Percentiles rank a stretch among this genome's conserved stretches.
Evolutionary conservation across 2,888 invertebrate species (phyloP).

Genomic region (Pollenia labialis): DNA sequence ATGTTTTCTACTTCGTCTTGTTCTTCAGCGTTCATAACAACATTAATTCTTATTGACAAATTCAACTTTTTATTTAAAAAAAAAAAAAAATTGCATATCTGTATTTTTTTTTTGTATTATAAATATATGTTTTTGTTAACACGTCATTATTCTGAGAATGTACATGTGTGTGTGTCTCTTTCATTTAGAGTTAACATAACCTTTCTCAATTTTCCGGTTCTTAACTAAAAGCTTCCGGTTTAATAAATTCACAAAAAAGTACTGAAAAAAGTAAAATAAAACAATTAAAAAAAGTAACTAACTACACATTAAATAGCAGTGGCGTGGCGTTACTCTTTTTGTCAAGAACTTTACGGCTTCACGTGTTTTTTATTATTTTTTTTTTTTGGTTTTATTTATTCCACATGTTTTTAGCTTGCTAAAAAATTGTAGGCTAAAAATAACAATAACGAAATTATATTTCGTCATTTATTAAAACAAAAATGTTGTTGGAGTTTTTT

Average conservation of each 20-base stretch:
- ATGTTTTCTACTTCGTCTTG: background rate
- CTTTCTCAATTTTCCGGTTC: conserved; percentile 73
- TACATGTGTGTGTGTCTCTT: conserved; percentile 28
- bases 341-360: conserved; percentile 51
- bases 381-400: conserved; percentile 15
- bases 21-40: conserved; percentile 16
- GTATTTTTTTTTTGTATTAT: background rate
- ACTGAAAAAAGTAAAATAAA: conserved; percentile 16
- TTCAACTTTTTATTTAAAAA: conserved; percentile 43
- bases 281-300: conserved; percentile 39
- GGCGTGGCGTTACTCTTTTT: conserved; percentile 27
- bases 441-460: conserved; percentile 35
- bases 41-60: conserved; percentile 45
- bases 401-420: background rate
- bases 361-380: background rate
- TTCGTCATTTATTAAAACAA: conserved; percentile 46
- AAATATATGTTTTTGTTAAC: background rate
- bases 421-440: conserved; percentile 18
- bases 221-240: conserved; percentile 71
- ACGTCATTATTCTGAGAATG: conserved; percentile 31
- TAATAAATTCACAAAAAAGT: conserved; percentile 50
- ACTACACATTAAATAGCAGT: conserved; percentile 36
- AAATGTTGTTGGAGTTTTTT: background rate
- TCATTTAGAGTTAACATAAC: conserved; percentile 63
- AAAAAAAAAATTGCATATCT: conserved; percentile 32